Evolutionary conservation across 2,113 vertebrate species (phyloP).

Genomic region (Triplophysa siluroides): DNA sequence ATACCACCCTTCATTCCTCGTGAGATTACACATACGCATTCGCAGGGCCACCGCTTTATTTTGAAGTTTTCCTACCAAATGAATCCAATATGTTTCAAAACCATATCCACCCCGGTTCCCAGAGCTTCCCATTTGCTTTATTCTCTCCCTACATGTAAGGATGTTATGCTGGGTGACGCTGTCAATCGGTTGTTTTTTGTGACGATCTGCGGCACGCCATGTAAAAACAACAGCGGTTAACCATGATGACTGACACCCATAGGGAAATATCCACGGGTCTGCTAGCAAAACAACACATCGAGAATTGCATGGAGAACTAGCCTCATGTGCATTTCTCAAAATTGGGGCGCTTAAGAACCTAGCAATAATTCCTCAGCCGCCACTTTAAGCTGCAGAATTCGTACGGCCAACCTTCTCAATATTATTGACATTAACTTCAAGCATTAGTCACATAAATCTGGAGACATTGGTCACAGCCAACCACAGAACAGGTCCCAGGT

Average conservation of each 20-base stretch:
- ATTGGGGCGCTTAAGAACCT: background rate
- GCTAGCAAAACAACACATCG: slow-evolving; percentile 7
- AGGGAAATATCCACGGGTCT: slow-evolving; percentile 35
- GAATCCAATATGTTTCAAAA: slow-evolving; percentile 57
- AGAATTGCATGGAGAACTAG: background rate
- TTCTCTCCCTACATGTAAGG: slow-evolving; percentile 1
- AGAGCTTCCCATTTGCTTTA: slow-evolving; percentile 14
- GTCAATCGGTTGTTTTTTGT: slow-evolving; percentile 47
- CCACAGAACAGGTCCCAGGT: slow-evolving; percentile 45
- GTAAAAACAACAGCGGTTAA: slow-evolving; percentile 54
- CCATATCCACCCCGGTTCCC: slow-evolving; percentile 35
- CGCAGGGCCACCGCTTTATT: slow-evolving; percentile 47
- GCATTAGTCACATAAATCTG: slow-evolving; percentile 44
- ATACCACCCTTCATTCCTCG: slow-evolving; percentile 26
- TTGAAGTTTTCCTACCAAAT: slow-evolving; percentile 62
- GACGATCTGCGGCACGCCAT: slow-evolving; percentile 34
- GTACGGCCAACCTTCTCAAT: slow-evolving; percentile 35
- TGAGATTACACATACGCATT: slow-evolving; percentile 60
- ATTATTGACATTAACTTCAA: slow-evolving; percentile 51
- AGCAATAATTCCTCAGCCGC: background rate
- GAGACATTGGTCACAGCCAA: slow-evolving; percentile 51
- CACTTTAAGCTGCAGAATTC: slow-evolving; percentile 14
- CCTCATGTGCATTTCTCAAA: background rate
- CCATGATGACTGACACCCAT: slow-evolving; percentile 51
- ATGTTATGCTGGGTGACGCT: slow-evolving; percentile 55